These are phyloP conservation scores for Oscheius sp. DNA, from an alignment of 1,140 invertebrate genomes.

Conservation along the genomic window DNA sequence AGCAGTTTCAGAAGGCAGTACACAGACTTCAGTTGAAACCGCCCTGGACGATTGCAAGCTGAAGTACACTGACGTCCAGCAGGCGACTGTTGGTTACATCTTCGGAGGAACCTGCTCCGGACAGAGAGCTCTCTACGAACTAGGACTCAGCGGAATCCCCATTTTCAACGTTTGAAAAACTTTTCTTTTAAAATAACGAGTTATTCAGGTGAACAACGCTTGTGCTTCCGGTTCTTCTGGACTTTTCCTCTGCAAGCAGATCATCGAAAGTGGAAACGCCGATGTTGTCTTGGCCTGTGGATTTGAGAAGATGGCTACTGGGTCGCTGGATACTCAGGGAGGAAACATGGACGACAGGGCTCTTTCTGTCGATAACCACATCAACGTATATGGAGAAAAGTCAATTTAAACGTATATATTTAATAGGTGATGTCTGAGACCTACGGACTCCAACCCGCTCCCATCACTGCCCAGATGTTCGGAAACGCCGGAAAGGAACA, in stretches of 20 bases:
- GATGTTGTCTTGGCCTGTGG: constrained; percentile 88
- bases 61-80: constrained; percentile 76
- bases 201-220: constrained; percentile 81
- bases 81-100: constrained; percentile 88
- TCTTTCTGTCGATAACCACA: constrained; percentile 88
- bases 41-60: constrained; percentile 82
- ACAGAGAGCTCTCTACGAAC: constrained; percentile 86
- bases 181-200: not conserved
- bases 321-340: constrained; percentile 76
- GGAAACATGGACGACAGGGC: constrained; percentile 67
- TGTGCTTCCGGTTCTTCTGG: constrained; percentile 93
- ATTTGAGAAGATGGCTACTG: constrained; percentile 96
- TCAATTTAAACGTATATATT: not conserved
- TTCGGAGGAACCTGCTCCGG: constrained; percentile 95
- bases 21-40: constrained; percentile 69
- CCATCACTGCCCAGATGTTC: constrained; percentile 90
- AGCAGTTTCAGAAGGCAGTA: not conserved
- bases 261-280: constrained; percentile 77
- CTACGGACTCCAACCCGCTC: constrained; percentile 74
- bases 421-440: constrained; percentile 73
- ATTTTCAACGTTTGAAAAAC: constrained; percentile 77
- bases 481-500: constrained; percentile 93
- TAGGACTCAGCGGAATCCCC: constrained; percentile 93
- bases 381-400: constrained; percentile 64
- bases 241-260: constrained; percentile 81